These are phyloP conservation scores for Diorhabda elongata DNA, from an alignment of 1,140 invertebrate species.

Conservation along the genomic window DNA sequence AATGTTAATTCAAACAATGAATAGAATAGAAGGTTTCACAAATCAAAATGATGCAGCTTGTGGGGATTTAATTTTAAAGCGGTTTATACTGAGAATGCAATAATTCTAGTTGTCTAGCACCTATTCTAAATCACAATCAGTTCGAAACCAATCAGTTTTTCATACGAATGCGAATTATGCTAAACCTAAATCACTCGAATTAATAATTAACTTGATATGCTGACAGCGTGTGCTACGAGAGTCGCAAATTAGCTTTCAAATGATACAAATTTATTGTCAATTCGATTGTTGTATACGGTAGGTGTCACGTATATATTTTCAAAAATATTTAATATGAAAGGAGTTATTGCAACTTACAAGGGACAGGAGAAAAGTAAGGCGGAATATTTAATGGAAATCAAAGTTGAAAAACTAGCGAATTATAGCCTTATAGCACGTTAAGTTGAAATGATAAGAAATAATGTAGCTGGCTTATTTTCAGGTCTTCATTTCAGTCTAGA, in stretches of 20 bases:
- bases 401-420: too few relatives aligned
- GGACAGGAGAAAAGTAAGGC: too few relatives aligned
- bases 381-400: too few relatives aligned
- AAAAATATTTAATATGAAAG: too few relatives aligned
- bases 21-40: not conserved
- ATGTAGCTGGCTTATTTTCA: too few relatives aligned
- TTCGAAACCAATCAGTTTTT: not conserved
- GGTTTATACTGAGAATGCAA: not conserved
- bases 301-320: too few relatives aligned
- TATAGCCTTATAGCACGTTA: too few relatives aligned
- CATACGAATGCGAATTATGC: not conserved
- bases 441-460: too few relatives aligned
- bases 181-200: not conserved
- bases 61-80: not conserved
- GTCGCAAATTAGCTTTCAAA: not conserved
- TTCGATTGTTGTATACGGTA: not conserved
- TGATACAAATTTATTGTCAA: conserved; percentile 3
- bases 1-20: not conserved
- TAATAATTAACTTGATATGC: conserved; percentile 7
- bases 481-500: too few relatives aligned
- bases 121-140: conserved; percentile 27
- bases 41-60: not conserved
- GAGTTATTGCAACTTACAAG: too few relatives aligned
- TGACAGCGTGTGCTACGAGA: not conserved
- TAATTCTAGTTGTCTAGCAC: conserved; percentile 7